Evolutionary conservation across 2,113 vertebrate species (phyloP), one percentile per base, ranked within the genome.

Genomic region (Antigone vipio): DNA sequence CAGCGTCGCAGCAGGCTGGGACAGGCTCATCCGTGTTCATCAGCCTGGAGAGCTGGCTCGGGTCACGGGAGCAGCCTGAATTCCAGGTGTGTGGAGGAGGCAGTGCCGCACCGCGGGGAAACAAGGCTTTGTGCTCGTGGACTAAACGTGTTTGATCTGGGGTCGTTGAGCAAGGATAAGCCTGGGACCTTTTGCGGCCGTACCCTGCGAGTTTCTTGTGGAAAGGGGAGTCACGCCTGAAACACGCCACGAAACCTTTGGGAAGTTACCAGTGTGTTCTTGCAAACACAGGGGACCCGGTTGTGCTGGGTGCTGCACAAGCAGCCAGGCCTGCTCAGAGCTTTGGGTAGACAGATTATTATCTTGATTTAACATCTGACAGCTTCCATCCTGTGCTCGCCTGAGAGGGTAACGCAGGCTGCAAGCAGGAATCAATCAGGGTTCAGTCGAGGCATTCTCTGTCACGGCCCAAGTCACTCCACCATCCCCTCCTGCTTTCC

Each of bases 251-350:
- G 0, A 34, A 47, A 6, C 40, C 75, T 52, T 9, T 11, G 77
- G 74, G 93, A 67, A 79, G 81, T 59, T 52, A 4, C 69, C n/a
- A 3, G 60, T 3, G 35, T 38, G 76, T 66, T 75, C 50, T 24
- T 30, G 75, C 35, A 6, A 47, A 88, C 6, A 0, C 1, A 0
- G 66, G 49, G 71, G 59, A 32, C 74, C n/a, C 22, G 2, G 71
- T 9, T 63, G 85, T 74, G 92, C 89, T 38, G 63, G 27, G 83
- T 50, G 92, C 93, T 53, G 77, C 67, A 26, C 32, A 6, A 34
- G 95, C 88, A 75, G 88, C 92, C 71, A 32, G 90, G 90, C 82
- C 95, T 76, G 92, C 85, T 79, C 85, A 5, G 50, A 75, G 95
- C 88, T 89, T 52, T 2, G 56, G 80, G 78, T 11, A 87, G 80